Evolutionary conservation across 1,140 invertebrate genomes (phyloP).

Genomic region (Pentalonia nigronervosa): DNA sequence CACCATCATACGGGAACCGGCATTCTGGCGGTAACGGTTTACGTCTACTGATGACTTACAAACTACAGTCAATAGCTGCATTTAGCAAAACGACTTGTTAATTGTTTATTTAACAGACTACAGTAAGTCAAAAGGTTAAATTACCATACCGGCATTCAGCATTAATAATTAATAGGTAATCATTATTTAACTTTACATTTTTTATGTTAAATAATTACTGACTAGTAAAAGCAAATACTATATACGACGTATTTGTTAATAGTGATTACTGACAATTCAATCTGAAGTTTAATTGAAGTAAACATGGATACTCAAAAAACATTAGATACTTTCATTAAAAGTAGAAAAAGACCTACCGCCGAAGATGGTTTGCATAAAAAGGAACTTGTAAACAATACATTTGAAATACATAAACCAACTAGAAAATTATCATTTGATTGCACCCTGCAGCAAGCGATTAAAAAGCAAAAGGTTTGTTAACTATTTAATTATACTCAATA

Average conservation of each 20-base stretch:
- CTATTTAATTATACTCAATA: neutral
- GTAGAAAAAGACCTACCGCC: slow-evolving; percentile 15
- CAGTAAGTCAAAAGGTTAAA: too few relatives aligned
- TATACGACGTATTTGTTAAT: neutral
- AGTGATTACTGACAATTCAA: neutral
- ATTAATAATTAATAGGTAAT: neutral
- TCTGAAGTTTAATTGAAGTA: neutral
- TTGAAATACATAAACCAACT: slow-evolving; percentile 15
- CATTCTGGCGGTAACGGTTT: too few relatives aligned
- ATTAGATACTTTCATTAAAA: slow-evolving; percentile 21
- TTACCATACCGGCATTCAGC: neutral
- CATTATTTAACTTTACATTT: neutral
- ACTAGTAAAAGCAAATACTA: neutral
- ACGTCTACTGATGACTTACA: too few relatives aligned
- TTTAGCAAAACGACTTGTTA: too few relatives aligned
- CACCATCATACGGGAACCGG: too few relatives aligned
- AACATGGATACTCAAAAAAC: slow-evolving; percentile 39
- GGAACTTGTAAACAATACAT: neutral
- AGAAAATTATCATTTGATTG: slow-evolving; percentile 45
- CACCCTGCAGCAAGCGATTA: neutral
- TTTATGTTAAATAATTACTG: neutral
- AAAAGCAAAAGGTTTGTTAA: slow-evolving; percentile 42
- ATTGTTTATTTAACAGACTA: too few relatives aligned
- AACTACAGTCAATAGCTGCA: too few relatives aligned
- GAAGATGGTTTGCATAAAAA: slow-evolving; percentile 6